phyloP scores from a whole-genome alignment of 2,888 invertebrate species.

The Caenorhabditis sp. region DNA sequence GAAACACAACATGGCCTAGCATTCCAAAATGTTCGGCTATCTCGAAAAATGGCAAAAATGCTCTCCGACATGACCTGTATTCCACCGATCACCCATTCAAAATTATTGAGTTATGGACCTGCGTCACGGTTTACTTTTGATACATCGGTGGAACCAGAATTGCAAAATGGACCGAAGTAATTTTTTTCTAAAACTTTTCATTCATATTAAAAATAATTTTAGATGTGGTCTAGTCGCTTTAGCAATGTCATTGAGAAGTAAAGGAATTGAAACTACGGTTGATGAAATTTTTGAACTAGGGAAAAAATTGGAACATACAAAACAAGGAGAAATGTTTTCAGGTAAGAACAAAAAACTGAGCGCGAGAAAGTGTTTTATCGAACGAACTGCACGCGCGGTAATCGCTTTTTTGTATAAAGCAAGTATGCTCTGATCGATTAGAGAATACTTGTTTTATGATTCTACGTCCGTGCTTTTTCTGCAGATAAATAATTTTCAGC shows the following conservation, averaged over 20 bases:
- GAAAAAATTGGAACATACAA: conserved; percentile 78
- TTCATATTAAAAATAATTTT: not conserved
- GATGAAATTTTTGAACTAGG: conserved; percentile 76
- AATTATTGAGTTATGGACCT: not conserved
- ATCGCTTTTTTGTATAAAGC: too few relatives aligned
- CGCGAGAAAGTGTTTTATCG: too few relatives aligned
- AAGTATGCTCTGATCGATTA: too few relatives aligned
- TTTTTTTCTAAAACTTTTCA: not conserved
- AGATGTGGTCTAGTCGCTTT: conserved; percentile 52
- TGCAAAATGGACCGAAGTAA: conserved; percentile 39
- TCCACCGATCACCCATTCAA: not conserved
- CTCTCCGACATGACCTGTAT: not conserved
- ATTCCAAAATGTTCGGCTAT: not conserved
- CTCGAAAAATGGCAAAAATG: not conserved
- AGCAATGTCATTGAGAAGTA: conserved; percentile 34
- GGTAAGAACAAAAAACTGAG: too few relatives aligned
- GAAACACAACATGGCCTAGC: not conserved
- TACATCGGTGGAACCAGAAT: conserved; percentile 2
- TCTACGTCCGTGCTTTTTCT: too few relatives aligned
- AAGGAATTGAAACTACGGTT: conserved; percentile 71
- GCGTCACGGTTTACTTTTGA: not conserved
- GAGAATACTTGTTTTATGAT: too few relatives aligned
- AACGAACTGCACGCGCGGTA: too few relatives aligned
- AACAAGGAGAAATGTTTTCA: conserved; percentile 83
- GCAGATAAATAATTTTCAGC: conserved; percentile 29